Percentiles rank a stretch among this genome's conserved stretches.
Conservation (phyloP, 2,113 vertebrate genomes). For the Nicator chloris region DNA sequence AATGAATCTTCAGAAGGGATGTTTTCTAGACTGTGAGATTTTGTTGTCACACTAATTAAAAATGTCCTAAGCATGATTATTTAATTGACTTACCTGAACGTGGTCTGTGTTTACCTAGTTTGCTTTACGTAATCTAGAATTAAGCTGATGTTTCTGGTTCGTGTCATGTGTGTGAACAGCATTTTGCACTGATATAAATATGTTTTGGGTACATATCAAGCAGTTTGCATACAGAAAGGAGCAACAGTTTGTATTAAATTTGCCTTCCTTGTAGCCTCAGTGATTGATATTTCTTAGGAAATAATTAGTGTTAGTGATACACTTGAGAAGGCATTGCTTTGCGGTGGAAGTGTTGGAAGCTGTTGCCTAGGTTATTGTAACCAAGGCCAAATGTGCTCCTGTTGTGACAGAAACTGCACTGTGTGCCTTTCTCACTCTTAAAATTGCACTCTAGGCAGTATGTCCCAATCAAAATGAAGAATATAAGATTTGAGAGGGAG, state of each 20-base stretch:
- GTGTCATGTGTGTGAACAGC: background rate
- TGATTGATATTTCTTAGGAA: background rate
- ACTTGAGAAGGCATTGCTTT: background rate
- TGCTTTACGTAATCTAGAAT: background rate
- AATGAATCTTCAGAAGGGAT: background rate
- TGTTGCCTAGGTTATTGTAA: background rate
- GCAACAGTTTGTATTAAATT: background rate
- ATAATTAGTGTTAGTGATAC: background rate
- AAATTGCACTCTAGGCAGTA: background rate
- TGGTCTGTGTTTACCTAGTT: background rate
- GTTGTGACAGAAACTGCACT: rapidly evolving
- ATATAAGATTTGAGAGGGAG: background rate
- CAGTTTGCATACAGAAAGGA: background rate
- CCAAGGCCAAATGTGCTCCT: background rate
- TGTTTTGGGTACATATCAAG: background rate
- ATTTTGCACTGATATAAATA: background rate
- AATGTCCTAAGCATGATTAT: background rate
- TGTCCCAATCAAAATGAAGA: background rate
- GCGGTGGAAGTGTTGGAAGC: background rate
- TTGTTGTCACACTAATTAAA: background rate
- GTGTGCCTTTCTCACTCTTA: background rate
- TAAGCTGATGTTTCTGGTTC: background rate
- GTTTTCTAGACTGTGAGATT: background rate
- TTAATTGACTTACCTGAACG: background rate
- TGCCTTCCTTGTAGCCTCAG: background rate